Percentiles rank a stretch among this genome's conserved stretches.
Evolutionary conservation across 2,888 invertebrate species (phyloP).

Genomic region (Hirtodrosophila cameraria): DNA sequence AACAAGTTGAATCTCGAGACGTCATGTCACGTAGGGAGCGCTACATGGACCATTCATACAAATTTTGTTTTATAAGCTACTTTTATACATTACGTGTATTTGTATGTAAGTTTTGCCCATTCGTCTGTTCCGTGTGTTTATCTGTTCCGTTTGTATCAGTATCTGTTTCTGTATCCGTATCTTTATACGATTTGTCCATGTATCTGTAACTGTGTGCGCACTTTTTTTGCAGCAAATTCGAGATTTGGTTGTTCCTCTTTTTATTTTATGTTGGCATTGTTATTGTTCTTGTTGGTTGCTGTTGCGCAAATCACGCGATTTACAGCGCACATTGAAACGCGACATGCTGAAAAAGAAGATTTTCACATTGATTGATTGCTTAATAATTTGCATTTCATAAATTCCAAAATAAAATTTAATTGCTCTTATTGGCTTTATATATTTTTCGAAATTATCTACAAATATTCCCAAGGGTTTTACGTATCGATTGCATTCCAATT

Average conservation of each 20-base stretch:
- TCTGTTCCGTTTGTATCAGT: conserved; percentile 26
- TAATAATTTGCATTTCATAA: too few species aligned
- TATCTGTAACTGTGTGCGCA: conserved; percentile 18
- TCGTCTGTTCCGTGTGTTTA: conserved; percentile 51
- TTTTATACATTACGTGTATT: conserved; percentile 77
- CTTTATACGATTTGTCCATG: background rate
- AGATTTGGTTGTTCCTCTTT: background rate
- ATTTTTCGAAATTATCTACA: too few species aligned
- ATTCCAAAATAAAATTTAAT: too few species aligned
- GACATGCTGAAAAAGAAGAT: background rate
- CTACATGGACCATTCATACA: conserved; percentile 79
- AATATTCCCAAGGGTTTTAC: too few species aligned
- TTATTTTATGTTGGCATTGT: conserved; percentile 14
- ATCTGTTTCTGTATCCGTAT: conserved; percentile 17
- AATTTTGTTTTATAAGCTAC: conserved; percentile 79
- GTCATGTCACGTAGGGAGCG: conserved; percentile 73
- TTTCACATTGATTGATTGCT: background rate
- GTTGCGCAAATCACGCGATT: conserved; percentile 38
- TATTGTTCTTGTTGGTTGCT: conserved; percentile 12
- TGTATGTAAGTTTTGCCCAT: conserved; percentile 72
- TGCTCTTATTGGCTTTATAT: too few species aligned
- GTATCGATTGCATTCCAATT: too few species aligned
- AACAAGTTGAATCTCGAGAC: conserved; percentile 71
- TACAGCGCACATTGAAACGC: conserved; percentile 29
- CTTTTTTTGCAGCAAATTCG: background rate